Conservation (phyloP, 2,113 vertebrate species). For the Pseudolaguvia tuberculata region DNA sequence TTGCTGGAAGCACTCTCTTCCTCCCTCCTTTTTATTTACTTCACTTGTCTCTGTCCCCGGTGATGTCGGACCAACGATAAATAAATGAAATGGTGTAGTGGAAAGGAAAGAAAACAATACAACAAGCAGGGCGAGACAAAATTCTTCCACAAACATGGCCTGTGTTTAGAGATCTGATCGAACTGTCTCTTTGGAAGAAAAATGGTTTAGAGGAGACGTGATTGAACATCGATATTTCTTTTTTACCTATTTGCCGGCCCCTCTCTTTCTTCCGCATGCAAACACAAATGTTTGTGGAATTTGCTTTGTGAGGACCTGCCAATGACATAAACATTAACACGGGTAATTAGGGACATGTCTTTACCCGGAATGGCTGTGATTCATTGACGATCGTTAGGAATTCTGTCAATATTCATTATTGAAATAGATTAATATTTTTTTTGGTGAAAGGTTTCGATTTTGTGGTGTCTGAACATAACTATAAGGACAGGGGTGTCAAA, state of each 20-base stretch:
- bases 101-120: constrained; percentile 38
- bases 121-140: constrained; percentile 32
- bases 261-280: not conserved
- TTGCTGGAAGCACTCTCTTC: constrained; percentile 41
- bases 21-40: constrained; percentile 41
- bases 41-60: constrained; percentile 30
- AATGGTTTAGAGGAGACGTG: constrained; percentile 37
- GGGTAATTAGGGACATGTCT: too few relatives aligned
- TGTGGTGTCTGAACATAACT: too few relatives aligned
- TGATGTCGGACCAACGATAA: constrained; percentile 44
- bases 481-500: too few relatives aligned
- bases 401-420: too few relatives aligned
- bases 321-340: too few relatives aligned
- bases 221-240: constrained; percentile 36
- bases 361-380: too few relatives aligned
- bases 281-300: not conserved
- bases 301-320: too few relatives aligned
- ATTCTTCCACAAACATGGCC: constrained; percentile 31
- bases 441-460: too few relatives aligned
- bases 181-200: constrained; percentile 34
- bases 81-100: constrained; percentile 49
- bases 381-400: too few relatives aligned
- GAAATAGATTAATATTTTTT: too few relatives aligned
- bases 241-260: constrained; percentile 8
- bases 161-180: constrained; percentile 23